Base-by-base conservation (phyloP, 2,113 vertebrate genomes). In the Cranoglanis bouderius region DNA sequence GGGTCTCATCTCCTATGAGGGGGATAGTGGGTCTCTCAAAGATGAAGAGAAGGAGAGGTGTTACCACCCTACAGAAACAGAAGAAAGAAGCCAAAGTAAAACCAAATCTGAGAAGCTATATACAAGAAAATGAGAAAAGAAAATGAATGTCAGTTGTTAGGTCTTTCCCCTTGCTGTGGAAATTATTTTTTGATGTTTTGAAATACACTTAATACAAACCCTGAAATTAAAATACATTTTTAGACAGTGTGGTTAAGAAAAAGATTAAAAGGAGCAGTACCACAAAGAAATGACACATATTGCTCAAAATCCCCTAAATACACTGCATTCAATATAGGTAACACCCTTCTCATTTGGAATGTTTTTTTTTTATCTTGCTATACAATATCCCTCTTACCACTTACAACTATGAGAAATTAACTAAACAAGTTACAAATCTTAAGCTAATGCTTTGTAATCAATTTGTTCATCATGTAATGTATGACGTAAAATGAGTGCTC, bases 1-100 rank as follows among this genome's bases (percentile, higher is more conserved):
- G 90, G 88, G 88, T 72, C 88, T 82, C 86, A 85, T 53, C 78
- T 85, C 85, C 83, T 92, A 90, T 96, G 96, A 89, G 90, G 90
- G 88, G 94, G 95, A 97, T 96, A 98, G 96, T 97, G 96, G 96
- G 97, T 98, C 96, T 97, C 96, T 93, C 92, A 89, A 89, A 93
- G 92, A 59, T 40, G 86, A 94, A 88, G 75, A 91, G 82, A 90
- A 83, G 90, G 90, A 91, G 82, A 96, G 61, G 97, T 96, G 97
- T 93, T 97, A 96, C 95, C 95, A 93, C 96, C 98, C 98, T 98
- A 96, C 93, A 90, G 80, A 88, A 81, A 88, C 63, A 80, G 75
- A 53, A 92, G 65, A 89, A 32, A 90, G 46, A n/a, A 72, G 57
- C 67, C 51, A 72, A 87, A 87, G 55, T 35, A 65, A 82, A 72